These are phyloP conservation scores for Cataglyphis cursor DNA, from an alignment of 2,888 invertebrate species.

Conservation along the genomic window DNA sequence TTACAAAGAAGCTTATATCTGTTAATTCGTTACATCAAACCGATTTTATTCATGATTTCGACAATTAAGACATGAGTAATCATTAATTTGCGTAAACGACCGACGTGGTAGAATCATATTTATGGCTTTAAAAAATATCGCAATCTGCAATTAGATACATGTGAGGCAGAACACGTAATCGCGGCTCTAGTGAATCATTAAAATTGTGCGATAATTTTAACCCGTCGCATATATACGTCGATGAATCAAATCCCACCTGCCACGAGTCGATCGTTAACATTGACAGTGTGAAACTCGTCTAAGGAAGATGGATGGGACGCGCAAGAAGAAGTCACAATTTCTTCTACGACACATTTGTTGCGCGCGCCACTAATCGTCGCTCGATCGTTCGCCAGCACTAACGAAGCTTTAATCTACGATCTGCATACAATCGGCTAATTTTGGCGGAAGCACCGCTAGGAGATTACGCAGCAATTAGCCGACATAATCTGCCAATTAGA, in stretches of 20 bases:
- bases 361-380: conserved; percentile 13
- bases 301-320: conserved; percentile 9
- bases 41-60: background rate
- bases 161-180: background rate
- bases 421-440: conserved; percentile 71
- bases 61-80: background rate
- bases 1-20: background rate
- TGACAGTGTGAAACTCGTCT: background rate
- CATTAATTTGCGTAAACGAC: background rate
- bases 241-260: conserved; percentile 6
- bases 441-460: conserved; percentile 53
- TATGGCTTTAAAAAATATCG: background rate
- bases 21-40: background rate
- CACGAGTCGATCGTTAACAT: conserved; percentile 2
- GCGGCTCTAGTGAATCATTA: background rate
- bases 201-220: conserved; percentile 17
- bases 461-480: conserved; percentile 76
- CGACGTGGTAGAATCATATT: background rate
- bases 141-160: background rate
- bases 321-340: conserved; percentile 28
- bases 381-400: conserved; percentile 31
- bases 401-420: conserved; percentile 71
- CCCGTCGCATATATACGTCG: background rate
- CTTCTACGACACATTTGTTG: conserved; percentile 8
- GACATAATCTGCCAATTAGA: conserved; percentile 77